Conservation (phyloP, 2,113 vertebrate genomes). For the Siniperca chuatsi region DNA sequence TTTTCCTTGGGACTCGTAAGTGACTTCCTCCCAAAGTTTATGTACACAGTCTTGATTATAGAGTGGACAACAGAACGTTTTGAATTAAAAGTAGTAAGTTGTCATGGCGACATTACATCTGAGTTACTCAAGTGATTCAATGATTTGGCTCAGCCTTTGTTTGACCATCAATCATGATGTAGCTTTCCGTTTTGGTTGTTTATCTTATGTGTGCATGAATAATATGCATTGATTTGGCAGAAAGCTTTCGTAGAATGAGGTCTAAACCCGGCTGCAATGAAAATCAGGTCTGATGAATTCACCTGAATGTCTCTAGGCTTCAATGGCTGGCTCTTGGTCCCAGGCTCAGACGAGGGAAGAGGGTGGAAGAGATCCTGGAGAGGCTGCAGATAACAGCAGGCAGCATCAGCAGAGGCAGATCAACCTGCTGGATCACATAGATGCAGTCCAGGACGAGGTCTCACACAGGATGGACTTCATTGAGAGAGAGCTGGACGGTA, state of each 20-base stretch:
- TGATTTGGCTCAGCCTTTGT: not conserved
- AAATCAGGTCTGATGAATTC: not conserved
- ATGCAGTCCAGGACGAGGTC: slow-evolving; percentile 95
- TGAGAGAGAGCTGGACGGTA: slow-evolving; percentile 95
- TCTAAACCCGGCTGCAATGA: not conserved
- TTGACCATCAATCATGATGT: not conserved
- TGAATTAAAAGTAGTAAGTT: not conserved
- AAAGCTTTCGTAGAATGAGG: not conserved
- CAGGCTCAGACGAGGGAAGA: slow-evolving; percentile 79
- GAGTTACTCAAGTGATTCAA: not conserved
- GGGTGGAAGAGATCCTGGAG: slow-evolving; percentile 77
- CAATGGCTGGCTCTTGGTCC: slow-evolving; percentile 40
- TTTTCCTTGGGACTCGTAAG: not conserved
- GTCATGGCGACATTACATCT: not conserved
- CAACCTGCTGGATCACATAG: slow-evolving; percentile 94
- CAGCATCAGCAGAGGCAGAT: slow-evolving; percentile 95
- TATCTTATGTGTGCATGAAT: not conserved
- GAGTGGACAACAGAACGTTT: not conserved
- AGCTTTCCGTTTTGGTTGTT: not conserved
- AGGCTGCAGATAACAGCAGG: slow-evolving; percentile 83
- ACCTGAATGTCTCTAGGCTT: slow-evolving; percentile 40
- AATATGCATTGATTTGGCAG: not conserved
- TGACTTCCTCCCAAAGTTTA: not conserved
- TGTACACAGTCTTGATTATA: not conserved
- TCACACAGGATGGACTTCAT: slow-evolving; percentile 98